These are phyloP conservation scores for Malthinus flaveolus DNA, from an alignment of 2,888 invertebrate species.

Conservation along the genomic window DNA sequence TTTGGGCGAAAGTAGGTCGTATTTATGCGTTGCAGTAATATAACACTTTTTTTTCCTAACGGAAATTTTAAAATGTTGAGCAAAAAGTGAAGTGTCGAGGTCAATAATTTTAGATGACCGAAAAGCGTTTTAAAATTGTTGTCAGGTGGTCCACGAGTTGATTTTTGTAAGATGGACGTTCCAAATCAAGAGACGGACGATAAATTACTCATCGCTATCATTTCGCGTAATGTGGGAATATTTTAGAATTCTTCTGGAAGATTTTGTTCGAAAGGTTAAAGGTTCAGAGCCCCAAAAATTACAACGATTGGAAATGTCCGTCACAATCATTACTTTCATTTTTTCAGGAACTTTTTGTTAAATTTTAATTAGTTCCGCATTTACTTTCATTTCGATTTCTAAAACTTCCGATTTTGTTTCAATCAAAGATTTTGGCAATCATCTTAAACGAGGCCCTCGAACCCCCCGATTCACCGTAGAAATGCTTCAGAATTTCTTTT, in stretches of 20 bases:
- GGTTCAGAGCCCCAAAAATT: no score
- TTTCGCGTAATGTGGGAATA: no score
- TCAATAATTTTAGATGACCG: conserved; percentile 7
- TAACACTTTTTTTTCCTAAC: conserved; percentile 11
- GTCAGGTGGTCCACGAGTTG: no score
- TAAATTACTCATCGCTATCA: no score
- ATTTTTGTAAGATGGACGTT: not conserved
- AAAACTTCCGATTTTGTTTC: not conserved
- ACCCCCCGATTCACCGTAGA: no score
- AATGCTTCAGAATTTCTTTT: no score
- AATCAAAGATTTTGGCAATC: not conserved
- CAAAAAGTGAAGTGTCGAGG: not conserved
- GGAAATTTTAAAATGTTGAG: conserved; percentile 8
- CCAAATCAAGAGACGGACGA: not conserved
- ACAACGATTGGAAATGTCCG: no score
- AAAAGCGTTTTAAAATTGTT: no score
- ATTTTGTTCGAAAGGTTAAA: no score
- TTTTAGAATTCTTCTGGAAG: not conserved
- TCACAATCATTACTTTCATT: not conserved
- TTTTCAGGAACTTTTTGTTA: not conserved
- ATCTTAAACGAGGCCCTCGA: no score
- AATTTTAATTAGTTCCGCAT: not conserved
- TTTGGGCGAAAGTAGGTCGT: conserved; percentile 27
- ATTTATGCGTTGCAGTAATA: conserved; percentile 14
- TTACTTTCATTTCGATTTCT: conserved; percentile 5